A percentile compares a stretch with the other conserved stretches of the same genome.
Conservation (phyloP, 92 coral and sea anemone species). For the Palythoa grandiflora region DNA sequence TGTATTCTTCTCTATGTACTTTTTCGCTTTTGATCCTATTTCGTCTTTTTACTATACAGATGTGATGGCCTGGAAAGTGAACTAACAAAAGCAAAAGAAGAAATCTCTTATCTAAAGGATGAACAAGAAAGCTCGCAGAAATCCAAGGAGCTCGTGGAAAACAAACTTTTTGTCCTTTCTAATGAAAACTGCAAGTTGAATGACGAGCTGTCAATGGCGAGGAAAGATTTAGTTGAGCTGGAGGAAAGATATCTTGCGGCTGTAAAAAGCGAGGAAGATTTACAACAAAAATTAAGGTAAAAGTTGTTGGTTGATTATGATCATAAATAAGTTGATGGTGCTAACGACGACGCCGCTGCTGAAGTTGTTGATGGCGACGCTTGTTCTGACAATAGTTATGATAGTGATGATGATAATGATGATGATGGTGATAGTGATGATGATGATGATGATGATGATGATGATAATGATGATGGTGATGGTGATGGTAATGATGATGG, state of each 20-base stretch:
- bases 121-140: conserved; percentile 75
- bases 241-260: conserved; percentile 74
- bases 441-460: neutral
- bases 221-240: conserved; percentile 72
- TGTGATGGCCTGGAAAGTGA: conserved; percentile 76
- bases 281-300: conserved; percentile 69
- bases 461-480: neutral
- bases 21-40: neutral
- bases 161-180: conserved; percentile 49
- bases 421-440: neutral
- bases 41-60: neutral
- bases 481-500: neutral
- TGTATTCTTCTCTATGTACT: no score
- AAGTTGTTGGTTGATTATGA: no score
- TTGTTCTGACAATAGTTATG: no score
- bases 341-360: neutral
- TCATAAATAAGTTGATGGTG: neutral
- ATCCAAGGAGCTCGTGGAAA: conserved; percentile 73
- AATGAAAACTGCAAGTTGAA: conserved; percentile 62
- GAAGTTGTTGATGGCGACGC: neutral
- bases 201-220: conserved; percentile 63
- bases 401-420: neutral
- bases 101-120: conserved; percentile 63
- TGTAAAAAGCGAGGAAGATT: conserved; percentile 66
- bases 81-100: conserved; percentile 70